Conservation (phyloP, 2,888 invertebrate species). For the Apodemia hepburni region DNA sequence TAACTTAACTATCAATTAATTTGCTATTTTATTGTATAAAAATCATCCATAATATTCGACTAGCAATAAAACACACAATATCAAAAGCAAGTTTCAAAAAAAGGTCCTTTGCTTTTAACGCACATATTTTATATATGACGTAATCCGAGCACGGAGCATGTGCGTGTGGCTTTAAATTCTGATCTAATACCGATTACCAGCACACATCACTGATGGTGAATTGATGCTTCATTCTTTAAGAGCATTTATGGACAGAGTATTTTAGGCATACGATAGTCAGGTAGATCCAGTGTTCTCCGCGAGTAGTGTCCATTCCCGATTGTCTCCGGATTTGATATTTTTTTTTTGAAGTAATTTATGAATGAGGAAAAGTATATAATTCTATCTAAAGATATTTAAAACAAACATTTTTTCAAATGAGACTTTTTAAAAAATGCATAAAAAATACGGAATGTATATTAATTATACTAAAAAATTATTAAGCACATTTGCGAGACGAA, state of each 20-base stretch:
- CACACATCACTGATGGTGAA: conserved; percentile 45
- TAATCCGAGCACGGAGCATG: conserved; percentile 67
- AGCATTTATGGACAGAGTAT: conserved; percentile 4
- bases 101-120: conserved; percentile 27
- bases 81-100: not conserved
- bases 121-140: conserved; percentile 41
- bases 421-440: too few relatives aligned
- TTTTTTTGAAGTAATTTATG: too few relatives aligned
- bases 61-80: not conserved
- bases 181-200: conserved; percentile 71
- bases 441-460: too few relatives aligned
- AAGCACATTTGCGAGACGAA: too few relatives aligned
- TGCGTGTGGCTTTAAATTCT: conserved; percentile 70
- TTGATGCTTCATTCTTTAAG: conserved; percentile 4
- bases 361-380: too few relatives aligned
- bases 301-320: too few relatives aligned
- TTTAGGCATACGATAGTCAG: not conserved
- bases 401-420: too few relatives aligned
- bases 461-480: too few relatives aligned
- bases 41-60: not conserved
- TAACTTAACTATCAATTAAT: too few relatives aligned
- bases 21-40: not conserved
- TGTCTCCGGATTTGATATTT: too few relatives aligned
- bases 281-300: not conserved
- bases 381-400: too few relatives aligned